Conservation (phyloP, 2,888 invertebrate genomes). For the Tenthredo notha region DNA sequence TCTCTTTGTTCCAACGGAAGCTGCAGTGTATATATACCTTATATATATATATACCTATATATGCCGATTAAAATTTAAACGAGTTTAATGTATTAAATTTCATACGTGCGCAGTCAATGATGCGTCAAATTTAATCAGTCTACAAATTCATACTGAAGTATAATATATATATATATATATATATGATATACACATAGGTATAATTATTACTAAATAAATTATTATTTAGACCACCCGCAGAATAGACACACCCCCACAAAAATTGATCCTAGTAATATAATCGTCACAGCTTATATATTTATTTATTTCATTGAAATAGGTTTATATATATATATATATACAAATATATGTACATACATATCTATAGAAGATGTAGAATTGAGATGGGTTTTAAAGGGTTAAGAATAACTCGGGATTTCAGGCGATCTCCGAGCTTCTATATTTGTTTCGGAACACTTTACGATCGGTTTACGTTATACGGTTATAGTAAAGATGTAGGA, state of each 20-base stretch:
- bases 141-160: slow-evolving; percentile 14
- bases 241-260: not conserved
- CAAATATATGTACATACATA: not conserved
- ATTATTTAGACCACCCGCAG: slow-evolving; percentile 18
- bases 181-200: not conserved
- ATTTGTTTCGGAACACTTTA: slow-evolving; percentile 42
- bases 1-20: slow-evolving; percentile 25
- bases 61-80: slow-evolving; percentile 26
- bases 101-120: slow-evolving; percentile 44
- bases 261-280: not conserved
- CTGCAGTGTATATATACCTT: not conserved
- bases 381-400: not conserved
- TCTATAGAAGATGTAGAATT: not conserved
- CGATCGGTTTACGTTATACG: slow-evolving; percentile 35
- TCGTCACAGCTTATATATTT: not conserved
- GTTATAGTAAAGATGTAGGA: not conserved
- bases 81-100: slow-evolving; percentile 46
- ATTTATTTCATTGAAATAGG: not conserved
- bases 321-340: not conserved
- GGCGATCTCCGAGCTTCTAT: slow-evolving; percentile 34
- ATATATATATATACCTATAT: not conserved
- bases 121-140: slow-evolving; percentile 51
- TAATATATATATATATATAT: not conserved
- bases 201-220: not conserved
- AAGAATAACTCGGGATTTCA: not conserved